Evolutionary conservation across 2,888 invertebrate genomes (phyloP), one percentile per base, ranked within the genome.

Genomic region (Aphidius colemani): DNA sequence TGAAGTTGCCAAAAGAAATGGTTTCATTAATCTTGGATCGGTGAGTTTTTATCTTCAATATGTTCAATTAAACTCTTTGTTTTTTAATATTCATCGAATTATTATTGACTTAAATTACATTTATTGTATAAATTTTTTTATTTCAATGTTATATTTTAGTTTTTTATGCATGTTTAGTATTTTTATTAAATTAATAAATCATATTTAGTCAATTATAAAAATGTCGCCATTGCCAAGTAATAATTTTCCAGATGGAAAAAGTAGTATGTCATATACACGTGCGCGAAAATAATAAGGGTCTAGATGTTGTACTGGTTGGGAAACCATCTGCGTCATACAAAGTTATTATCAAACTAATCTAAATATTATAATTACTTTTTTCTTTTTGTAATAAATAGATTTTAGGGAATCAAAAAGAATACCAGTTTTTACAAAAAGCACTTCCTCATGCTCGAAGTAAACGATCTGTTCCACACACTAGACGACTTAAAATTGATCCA

Each of bases 21-120:
- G 98, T 79, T 98, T 98, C 86, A 90, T 94, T 80, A 96, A 92
- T 85, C 87, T 96, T 73, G 95, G 96, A 82, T 90, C 95, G 89
- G 98, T 98, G 84, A 91, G 95, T 89, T 72, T 40, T 13, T 44
- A 50, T 30, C 30, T 30, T 30, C 30, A 30, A 30, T 30, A 30
- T 30, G 10, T 13, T 7, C 40, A 49, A 39, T 0, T 7, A 46
- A 49, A 49, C 48, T n/a, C 10, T 8, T 9, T 48, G 10, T 18
- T 7, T 30, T 56, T 50, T 49, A 3, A 3, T 46, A 13, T 9
- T 30, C 30, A 5, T 30, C 0, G 1, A 30, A 30, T 30, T 30
- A 30, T 30, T 30, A 30, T 30, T 0, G 2, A 30, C 5, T 30
- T 3, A 30, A 5, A 30, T 30, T 30, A 30, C 30, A 30, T 30